Evolutionary conservation across 2,113 vertebrate genomes (phyloP).

Genomic region (Erythrolamprus reginae): DNA sequence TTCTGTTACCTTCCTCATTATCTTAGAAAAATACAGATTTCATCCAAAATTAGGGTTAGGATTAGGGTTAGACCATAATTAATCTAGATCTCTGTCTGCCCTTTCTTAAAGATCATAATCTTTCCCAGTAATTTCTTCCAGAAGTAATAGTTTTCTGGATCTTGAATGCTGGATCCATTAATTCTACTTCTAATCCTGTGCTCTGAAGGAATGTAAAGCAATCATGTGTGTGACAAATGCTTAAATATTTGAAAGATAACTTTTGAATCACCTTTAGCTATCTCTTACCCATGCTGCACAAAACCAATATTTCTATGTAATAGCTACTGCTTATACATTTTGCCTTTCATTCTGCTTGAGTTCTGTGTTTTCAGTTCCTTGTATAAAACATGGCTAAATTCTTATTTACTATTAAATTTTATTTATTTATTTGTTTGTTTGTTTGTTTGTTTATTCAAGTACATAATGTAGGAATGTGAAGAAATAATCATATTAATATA

Average conservation of each 20-base stretch:
- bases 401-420: not conserved
- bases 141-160: not conserved
- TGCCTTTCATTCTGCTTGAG: not conserved
- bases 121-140: not conserved
- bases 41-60: not conserved
- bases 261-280: not conserved
- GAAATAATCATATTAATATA: no score
- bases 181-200: not conserved
- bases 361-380: not conserved
- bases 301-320: not conserved
- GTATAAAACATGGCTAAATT: not conserved
- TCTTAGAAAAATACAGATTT: not conserved
- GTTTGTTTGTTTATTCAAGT: no score
- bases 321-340: not conserved
- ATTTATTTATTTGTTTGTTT: no score
- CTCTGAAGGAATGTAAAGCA: not conserved
- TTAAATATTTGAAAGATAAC: not conserved
- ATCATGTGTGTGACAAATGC: not conserved
- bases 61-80: not conserved
- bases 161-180: not conserved
- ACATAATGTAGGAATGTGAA: no score
- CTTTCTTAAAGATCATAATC: not conserved
- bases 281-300: not conserved
- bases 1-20: slow-evolving; percentile 11
- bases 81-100: not conserved